phyloP scores from a whole-genome alignment of 1,140 invertebrate genomes.

The Bombus superbus region DNA sequence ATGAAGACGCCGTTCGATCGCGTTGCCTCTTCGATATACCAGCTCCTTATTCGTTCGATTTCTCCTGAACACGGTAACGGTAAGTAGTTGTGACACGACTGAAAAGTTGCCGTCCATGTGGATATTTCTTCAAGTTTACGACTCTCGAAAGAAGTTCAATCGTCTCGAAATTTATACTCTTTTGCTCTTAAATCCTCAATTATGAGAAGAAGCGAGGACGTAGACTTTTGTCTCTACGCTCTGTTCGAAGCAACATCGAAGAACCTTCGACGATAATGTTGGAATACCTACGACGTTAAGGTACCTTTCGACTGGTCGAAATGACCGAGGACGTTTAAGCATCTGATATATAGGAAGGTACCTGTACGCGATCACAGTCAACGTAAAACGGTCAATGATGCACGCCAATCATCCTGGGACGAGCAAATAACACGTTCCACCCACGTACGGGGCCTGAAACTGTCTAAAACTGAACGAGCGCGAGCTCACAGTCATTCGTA shows the following conservation, averaged over 20 bases:
- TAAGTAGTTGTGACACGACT: background rate
- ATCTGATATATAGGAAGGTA: constrained; percentile 23
- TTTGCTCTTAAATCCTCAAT: background rate
- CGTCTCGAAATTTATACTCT: background rate
- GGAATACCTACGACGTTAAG: background rate
- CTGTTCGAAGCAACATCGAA: background rate
- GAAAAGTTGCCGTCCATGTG: background rate
- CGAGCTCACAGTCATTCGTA: background rate
- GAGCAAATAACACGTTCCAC: constrained; percentile 54
- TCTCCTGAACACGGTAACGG: background rate
- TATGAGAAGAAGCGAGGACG: background rate
- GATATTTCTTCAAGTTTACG: background rate
- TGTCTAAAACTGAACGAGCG: constrained; percentile 49
- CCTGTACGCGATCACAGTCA: background rate
- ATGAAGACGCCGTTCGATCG: constrained; percentile 51
- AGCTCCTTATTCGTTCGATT: background rate
- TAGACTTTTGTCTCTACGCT: background rate
- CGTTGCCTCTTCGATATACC: background rate
- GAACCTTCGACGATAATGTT: constrained; percentile 9
- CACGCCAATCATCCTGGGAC: constrained; percentile 30
- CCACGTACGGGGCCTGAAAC: constrained; percentile 44
- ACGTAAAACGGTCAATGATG: constrained; percentile 30
- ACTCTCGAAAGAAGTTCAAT: background rate
- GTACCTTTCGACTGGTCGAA: background rate
- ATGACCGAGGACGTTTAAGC: background rate